Percentiles rank a stretch among this genome's conserved stretches.
Conservation (phyloP, 2,113 vertebrate genomes). For the Brienomyrus longianalis region DNA sequence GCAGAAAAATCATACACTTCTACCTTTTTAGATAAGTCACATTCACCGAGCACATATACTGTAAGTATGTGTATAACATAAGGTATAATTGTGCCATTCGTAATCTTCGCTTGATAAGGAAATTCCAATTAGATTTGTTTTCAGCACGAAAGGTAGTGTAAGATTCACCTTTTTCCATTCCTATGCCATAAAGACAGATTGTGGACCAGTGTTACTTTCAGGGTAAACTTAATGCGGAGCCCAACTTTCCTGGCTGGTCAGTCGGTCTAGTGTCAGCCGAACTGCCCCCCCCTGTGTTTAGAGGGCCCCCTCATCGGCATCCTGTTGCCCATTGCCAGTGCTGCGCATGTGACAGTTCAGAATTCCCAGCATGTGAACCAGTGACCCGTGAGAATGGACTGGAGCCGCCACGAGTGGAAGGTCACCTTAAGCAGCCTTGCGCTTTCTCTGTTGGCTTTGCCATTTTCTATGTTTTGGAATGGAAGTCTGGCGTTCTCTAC, state of each 20-base stretch:
- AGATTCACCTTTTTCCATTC: neutral
- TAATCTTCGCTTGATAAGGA: neutral
- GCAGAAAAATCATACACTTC: neutral
- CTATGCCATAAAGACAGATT: neutral
- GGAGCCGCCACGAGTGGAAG: neutral
- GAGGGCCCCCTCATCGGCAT: neutral
- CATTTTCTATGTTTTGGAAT: neutral
- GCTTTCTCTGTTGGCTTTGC: neutral
- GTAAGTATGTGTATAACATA: neutral
- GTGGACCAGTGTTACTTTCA: neutral
- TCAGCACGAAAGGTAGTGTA: neutral
- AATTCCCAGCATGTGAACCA: neutral
- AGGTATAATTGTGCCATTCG: neutral
- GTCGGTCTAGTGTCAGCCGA: neutral
- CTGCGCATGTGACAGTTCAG: neutral
- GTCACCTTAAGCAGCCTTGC: neutral
- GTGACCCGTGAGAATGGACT: neutral
- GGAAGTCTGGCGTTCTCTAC: neutral
- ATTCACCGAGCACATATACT: neutral
- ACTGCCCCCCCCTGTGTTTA: neutral
- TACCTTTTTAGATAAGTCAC: neutral
- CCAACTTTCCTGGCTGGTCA: neutral
- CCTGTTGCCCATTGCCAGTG: neutral
- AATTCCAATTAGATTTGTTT: neutral
- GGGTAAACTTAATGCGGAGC: neutral